Base-by-base conservation (phyloP, 2,888 invertebrate genomes). In the Machimus atricapillus region DNA sequence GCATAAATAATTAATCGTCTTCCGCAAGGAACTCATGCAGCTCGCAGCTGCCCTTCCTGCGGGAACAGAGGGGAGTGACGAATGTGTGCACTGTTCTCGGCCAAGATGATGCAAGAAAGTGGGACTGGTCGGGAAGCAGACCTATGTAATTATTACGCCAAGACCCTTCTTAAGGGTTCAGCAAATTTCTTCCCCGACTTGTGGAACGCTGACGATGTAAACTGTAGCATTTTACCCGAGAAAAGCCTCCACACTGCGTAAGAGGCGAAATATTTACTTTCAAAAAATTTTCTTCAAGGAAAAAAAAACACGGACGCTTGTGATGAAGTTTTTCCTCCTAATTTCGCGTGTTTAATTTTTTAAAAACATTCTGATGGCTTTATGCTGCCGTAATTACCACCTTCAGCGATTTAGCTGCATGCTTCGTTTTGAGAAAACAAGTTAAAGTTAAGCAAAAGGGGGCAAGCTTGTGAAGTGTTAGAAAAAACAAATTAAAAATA, bases 1-100 rank as follows among this genome's bases (percentile, higher is more conserved):
- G 66, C 58, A 56, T 82, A 58, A 82, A 82, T 82, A 82, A 82
- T 82, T 82, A 82, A 82, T 58, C 46, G 37, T 43, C n/a, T 34
- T 58, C 58, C 56, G n/a, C n/a, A 16, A 37, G 58, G 66, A 31
- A 34, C 31, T 23, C 52, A 34, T 34, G 58, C 58, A 37, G 82
- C 23, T 66, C 66, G 23, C 23, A 12, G 66, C 66, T 19, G 66
- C 19, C 27, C 4, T 66, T 66, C 27, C 66, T 66, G 19, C 23
- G 66, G 66, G 66, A 27, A 12, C 27, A 27, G 19, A 12, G 8
- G 27, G 66, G 14, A 8, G 66, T 27, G 23, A 27, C 23, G 66
- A 9, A 27, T 27, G 66, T 19, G 23, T 66, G 27, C 66, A 66
- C 8, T 46, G 78, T 40, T 40, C 37, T 66, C 12, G 23, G 12